A percentile compares a stretch with the other conserved stretches of the same genome.
These are phyloP conservation scores for Erpetoichthys calabaricus DNA, from an alignment of 2,797 vertebrate genomes.

Conservation along the genomic window DNA sequence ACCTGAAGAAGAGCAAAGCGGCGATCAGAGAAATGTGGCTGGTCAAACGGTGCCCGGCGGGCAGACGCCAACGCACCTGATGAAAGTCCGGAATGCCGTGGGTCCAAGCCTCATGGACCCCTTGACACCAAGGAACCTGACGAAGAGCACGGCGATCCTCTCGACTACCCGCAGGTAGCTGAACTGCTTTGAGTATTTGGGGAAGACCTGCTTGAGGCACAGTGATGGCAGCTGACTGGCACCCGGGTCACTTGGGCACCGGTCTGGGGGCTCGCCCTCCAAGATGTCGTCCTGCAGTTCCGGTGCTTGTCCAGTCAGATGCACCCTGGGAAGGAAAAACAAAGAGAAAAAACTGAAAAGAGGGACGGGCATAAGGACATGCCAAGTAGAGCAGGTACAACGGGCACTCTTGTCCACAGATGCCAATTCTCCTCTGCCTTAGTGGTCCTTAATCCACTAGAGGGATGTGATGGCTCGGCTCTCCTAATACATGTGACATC, in stretches of 20 bases:
- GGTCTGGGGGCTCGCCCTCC: constrained; percentile 17
- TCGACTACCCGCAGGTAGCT: constrained; percentile 74
- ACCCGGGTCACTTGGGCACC: neutral
- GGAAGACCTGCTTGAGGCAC: constrained; percentile 88
- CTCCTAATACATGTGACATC: too few relatives aligned
- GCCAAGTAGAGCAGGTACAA: too few relatives aligned
- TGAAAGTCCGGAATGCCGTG: constrained; percentile 83
- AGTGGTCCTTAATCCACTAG: too few relatives aligned
- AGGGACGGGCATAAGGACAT: too few relatives aligned
- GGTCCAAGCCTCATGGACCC: constrained; percentile 81
- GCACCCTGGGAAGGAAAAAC: constrained; percentile 31
- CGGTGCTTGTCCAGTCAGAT: constrained; percentile 5
- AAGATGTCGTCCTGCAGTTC: constrained; percentile 31
- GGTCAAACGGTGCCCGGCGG: neutral
- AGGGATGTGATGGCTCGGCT: too few relatives aligned
- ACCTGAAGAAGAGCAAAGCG: constrained; percentile 39
- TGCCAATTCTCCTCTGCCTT: too few relatives aligned
- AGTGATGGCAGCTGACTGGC: constrained; percentile 50
- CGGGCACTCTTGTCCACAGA: too few relatives aligned
- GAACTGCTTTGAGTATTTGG: constrained; percentile 86
- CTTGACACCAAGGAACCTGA: constrained; percentile 86
- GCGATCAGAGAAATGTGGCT: neutral
- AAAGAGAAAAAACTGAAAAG: neutral
- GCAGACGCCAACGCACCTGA: constrained; percentile 49
- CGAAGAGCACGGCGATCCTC: constrained; percentile 69